Evolutionary conservation across 2,113 vertebrate genomes (phyloP), one percentile per base, ranked within the genome.

Genomic region (Jacana jacana): DNA sequence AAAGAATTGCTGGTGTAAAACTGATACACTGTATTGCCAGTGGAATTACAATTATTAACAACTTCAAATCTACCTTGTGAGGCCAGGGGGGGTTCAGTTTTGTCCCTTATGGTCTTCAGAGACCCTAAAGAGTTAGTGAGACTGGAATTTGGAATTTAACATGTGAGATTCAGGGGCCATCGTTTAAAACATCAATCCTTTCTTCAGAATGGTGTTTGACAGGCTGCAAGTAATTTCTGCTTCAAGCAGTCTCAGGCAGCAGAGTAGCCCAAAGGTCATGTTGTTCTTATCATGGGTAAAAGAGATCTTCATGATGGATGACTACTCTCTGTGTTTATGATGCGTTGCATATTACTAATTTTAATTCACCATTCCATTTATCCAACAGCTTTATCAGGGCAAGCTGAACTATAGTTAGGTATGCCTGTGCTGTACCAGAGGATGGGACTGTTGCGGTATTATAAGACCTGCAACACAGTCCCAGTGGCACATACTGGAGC

Each of bases 201-300:
- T 24, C 55, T 94, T 75, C 69, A 93, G 57, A 88, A 91, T 87
- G 80, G 52, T 76, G 61, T 79, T 86, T 96, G 96, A 85, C 84
- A 88, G 69, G 71, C 88, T 95, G 72, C 76, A 88, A 90, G 82
- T 81, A 93, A 91, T 96, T 94, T 84, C 92, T 93, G 71, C 82
- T 95, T 91, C 90, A 63, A 84, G 90, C 95, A 69, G 58, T 93
- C 71, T 88, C 49, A 65, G 89, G n/a, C 90, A 94, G 85, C 79
- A 88, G 79, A 91, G 63, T 54, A 92, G 73, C 84, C 87, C 73
- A 89, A 78, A 95, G 89, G 91, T 93, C 84, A 88, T 44, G 49
- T 73, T 89, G 40, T 81, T 93, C 75, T 82, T 87, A 88, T 70
- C 61, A 39, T 0, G 9, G 17, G 51, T 94, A 88, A 63, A 85